These are phyloP conservation scores for Antechinus stuartii DNA, from an alignment of 2,113 vertebrate genomes.

Conservation along the genomic window DNA sequence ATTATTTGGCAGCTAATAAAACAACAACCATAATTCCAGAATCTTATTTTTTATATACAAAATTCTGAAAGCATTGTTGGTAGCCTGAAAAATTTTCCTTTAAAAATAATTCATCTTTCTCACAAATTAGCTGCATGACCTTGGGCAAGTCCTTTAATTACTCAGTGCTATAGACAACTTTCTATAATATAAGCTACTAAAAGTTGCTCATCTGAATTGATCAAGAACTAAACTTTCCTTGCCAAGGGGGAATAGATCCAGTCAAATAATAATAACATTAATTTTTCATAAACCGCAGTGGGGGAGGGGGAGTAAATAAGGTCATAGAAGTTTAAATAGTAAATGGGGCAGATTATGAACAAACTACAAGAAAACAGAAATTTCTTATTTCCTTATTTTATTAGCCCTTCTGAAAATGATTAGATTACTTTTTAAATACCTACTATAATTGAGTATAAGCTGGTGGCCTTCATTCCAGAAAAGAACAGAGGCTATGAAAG, in stretches of 20 bases:
- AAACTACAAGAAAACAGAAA: not conserved
- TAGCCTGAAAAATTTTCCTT: not conserved
- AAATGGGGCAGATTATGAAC: not conserved
- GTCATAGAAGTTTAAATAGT: not conserved
- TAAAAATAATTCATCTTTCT: not conserved
- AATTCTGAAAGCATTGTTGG: not conserved
- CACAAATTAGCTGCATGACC: not conserved
- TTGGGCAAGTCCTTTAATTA: not conserved
- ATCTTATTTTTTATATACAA: not conserved
- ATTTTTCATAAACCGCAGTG: not conserved
- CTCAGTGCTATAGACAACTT: not conserved
- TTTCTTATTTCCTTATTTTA: not conserved
- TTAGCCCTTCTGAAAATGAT: not conserved
- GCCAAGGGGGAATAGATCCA: not conserved
- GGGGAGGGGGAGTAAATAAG: not conserved
- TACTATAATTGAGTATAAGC: not conserved
- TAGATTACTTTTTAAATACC: constrained; percentile 28
- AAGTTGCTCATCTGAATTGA: not conserved
- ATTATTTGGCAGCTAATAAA: not conserved
- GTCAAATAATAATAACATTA: not conserved
- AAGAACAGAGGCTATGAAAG: not conserved
- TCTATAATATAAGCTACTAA: not conserved
- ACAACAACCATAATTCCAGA: constrained; percentile 16
- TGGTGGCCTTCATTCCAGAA: constrained; percentile 39
- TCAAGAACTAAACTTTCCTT: not conserved